phyloP scores from a whole-genome alignment of 1,140 invertebrate genomes.

The Plodia interpunctella region DNA sequence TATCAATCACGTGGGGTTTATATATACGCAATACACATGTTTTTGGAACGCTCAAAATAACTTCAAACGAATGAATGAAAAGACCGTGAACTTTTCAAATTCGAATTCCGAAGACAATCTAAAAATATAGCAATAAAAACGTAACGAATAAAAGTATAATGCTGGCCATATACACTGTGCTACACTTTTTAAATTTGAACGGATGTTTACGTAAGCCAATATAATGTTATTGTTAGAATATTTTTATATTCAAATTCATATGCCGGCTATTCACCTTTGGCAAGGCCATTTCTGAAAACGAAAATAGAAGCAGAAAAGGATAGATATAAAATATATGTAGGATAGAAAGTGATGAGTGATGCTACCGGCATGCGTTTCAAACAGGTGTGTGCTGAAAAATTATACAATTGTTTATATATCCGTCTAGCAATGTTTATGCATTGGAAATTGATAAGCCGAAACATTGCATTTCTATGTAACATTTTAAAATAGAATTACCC shows the following conservation, averaged over 20 bases:
- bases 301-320: conserved; percentile 18
- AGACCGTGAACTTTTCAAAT: neutral
- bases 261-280: conserved; percentile 31
- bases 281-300: conserved; percentile 27
- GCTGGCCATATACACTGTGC: no score
- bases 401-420: neutral
- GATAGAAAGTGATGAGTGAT: conserved; percentile 19
- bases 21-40: no score
- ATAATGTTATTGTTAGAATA: conserved; percentile 25
- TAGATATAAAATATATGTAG: neutral
- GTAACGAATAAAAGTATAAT: neutral
- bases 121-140: neutral
- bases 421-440: neutral
- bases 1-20: neutral
- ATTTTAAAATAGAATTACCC: no score
- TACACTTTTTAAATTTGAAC: neutral
- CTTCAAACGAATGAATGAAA: neutral
- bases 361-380: conserved; percentile 12
- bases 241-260: conserved; percentile 25
- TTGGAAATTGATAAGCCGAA: neutral
- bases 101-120: neutral
- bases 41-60: neutral
- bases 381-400: neutral
- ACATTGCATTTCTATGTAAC: no score
- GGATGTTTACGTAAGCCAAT: neutral